These are phyloP conservation scores for Grantiella picta DNA, from an alignment of 2,113 vertebrate species.

Conservation along the genomic window DNA sequence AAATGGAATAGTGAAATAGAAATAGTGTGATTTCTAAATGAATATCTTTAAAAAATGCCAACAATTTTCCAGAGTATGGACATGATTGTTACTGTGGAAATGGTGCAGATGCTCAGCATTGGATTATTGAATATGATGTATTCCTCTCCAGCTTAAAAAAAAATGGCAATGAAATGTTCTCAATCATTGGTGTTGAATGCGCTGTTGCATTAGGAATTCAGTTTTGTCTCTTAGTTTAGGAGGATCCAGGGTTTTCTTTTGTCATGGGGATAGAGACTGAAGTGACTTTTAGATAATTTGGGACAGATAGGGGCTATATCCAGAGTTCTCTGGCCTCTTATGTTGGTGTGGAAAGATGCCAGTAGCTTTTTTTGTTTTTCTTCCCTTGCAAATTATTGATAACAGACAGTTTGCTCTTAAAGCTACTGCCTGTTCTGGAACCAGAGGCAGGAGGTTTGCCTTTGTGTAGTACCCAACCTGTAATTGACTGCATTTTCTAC, in stretches of 20 bases:
- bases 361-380: rapidly evolving
- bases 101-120: neutral
- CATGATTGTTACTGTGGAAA: neutral
- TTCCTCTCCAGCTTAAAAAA: neutral
- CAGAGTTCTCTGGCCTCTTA: neutral
- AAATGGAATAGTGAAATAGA: neutral
- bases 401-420: neutral
- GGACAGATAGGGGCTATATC: neutral
- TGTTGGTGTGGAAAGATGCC: neutral
- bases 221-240: neutral
- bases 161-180: neutral
- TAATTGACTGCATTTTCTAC: neutral
- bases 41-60: neutral
- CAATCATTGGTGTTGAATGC: neutral
- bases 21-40: neutral
- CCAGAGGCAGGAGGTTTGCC: neutral
- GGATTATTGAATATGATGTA: neutral
- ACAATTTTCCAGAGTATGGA: neutral
- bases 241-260: neutral
- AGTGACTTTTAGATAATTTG: neutral
- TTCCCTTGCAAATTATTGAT: rapidly evolving
- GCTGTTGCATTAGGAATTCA: neutral
- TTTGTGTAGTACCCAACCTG: neutral
- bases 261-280: neutral
- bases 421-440: neutral